Evolutionary conservation across 2,113 vertebrate genomes (phyloP), one percentile per base, ranked within the genome.

Genomic region (Dascyllus trimaculatus): DNA sequence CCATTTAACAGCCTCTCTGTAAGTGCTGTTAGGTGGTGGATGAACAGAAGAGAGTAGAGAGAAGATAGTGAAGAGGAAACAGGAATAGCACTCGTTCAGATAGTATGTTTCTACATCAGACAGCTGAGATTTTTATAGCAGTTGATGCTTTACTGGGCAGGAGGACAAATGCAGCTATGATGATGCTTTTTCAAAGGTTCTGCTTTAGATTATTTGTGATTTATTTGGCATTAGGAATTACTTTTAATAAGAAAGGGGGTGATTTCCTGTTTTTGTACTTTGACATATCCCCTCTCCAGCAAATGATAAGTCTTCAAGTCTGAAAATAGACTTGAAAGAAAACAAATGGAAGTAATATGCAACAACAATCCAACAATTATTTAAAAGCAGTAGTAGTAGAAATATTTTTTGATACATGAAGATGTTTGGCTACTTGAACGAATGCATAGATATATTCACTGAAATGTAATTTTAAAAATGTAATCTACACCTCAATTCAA

Each of bases 221-320:
- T 68, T 75, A 56, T 14, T 40, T 17, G 26, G 53, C 65, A 79
- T 61, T 35, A 79, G 49, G 29, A 4, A 66, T 22, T 68, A 69
- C 75, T 87, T 83, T 81, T 72, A 81, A 71, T n/a, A 40, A 14
- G 46, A 63, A 29, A 11, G 1, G 54, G 15, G 24, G 29, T 59
- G 9, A 70, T 56, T 69, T 59, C 35, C 21, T 52, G 0, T 68
- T 25, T 69, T 54, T 80, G 5, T 68, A 59, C 71, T 83, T 76
- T 66, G 17, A 32, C 11, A 70, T 65, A 65, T 69, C 72, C 65
- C 62, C 24, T 73, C 82, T 25, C 65, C 54, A 58, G 85, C 62
- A 32, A 26, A 70, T 46, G 18, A 53, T 8, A n/a, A 64, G 5
- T 51, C 35, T 43, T 54, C 60, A 60, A 22, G 48, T 59, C 58